Evolutionary conservation across 2,113 vertebrate species (phyloP).

Genomic region (Machaerirhynchus nigripectus): DNA sequence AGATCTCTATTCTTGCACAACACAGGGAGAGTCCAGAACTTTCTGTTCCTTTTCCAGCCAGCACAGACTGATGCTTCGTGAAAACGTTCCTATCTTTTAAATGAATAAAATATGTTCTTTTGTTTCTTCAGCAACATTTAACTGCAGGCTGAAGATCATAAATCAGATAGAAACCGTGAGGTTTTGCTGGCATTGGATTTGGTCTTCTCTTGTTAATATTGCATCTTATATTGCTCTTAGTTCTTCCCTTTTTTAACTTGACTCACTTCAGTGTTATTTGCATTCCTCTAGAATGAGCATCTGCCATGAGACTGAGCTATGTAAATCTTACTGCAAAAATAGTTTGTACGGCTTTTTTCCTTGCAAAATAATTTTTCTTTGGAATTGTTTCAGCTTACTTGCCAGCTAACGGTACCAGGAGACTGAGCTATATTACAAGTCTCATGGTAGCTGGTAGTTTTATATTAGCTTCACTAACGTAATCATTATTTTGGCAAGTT

Average conservation of each 20-base stretch:
- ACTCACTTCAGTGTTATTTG: background rate
- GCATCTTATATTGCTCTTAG: background rate
- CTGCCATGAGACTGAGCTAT: background rate
- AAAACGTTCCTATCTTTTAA: background rate
- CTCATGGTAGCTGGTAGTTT: background rate
- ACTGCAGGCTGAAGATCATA: background rate
- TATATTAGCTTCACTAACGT: background rate
- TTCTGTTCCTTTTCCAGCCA: background rate
- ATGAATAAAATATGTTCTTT: background rate
- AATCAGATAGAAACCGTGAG: background rate
- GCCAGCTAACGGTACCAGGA: background rate
- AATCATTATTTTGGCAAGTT: background rate
- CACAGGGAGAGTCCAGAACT: background rate
- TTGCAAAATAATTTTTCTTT: background rate
- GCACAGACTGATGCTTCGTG: background rate
- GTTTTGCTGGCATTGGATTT: background rate
- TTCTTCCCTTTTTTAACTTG: background rate
- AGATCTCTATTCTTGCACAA: background rate
- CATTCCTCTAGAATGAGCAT: background rate
- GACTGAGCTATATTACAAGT: background rate
- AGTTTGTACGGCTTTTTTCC: background rate
- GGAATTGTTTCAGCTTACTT: background rate
- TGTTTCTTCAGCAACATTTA: background rate
- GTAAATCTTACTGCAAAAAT: background rate
- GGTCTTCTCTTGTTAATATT: background rate